Conservation (phyloP, 2,113 vertebrate species). For the Prionailurus viverrinus region DNA sequence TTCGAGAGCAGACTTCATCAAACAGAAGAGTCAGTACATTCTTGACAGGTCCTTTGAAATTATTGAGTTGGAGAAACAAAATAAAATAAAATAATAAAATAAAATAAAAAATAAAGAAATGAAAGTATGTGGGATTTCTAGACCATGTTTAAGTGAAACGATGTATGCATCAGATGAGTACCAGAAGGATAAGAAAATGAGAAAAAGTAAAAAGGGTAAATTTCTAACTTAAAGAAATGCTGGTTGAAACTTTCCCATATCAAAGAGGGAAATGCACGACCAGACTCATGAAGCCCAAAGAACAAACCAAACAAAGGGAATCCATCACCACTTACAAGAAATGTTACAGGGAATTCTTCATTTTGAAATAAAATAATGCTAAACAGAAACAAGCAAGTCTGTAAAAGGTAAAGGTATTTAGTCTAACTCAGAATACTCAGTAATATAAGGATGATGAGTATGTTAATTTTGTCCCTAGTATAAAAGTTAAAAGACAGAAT, state of each 20-base stretch:
- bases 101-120: not conserved
- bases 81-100: not conserved
- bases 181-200: not conserved
- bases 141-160: not conserved
- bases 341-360: not conserved
- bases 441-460: not conserved
- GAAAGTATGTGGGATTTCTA: not conserved
- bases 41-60: not conserved
- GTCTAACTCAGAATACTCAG: not conserved
- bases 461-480: not conserved
- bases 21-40: not conserved
- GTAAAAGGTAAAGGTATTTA: not conserved
- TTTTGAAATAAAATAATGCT: not conserved
- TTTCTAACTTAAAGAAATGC: not conserved
- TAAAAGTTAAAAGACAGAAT: not conserved
- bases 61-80: not conserved
- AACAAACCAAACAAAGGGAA: not conserved
- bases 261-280: not conserved
- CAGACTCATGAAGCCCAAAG: not conserved
- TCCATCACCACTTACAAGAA: not conserved
- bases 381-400: not conserved
- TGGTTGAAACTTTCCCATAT: not conserved
- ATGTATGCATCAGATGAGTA: not conserved
- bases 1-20: not conserved
- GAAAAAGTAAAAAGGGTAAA: not conserved